These are phyloP conservation scores for Caenorhabditis auriculariae DNA, from an alignment of 2,888 invertebrate species.

Conservation along the genomic window DNA sequence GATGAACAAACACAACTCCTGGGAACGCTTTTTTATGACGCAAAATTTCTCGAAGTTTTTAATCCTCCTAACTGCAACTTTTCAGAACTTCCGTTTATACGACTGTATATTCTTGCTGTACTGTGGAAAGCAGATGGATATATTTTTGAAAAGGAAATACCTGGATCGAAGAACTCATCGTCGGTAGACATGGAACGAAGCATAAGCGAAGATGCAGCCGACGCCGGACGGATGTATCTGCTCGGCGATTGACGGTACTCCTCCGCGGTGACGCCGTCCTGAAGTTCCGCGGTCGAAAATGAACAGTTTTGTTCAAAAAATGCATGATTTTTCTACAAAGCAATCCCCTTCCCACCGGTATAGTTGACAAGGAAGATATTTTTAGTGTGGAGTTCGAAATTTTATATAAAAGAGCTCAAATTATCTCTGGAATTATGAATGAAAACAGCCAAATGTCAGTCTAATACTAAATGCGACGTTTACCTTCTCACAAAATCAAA, in stretches of 20 bases:
- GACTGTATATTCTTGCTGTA: too few relatives aligned
- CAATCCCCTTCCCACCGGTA: neutral
- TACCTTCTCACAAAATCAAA: too few relatives aligned
- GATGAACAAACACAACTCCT: too few relatives aligned
- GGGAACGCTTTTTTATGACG: too few relatives aligned
- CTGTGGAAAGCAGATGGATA: too few relatives aligned
- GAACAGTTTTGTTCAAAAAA: too few relatives aligned
- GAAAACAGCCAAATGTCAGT: neutral
- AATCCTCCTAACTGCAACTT: too few relatives aligned
- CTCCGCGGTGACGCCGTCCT: conserved; percentile 56
- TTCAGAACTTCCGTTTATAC: too few relatives aligned
- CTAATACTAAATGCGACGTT: too few relatives aligned
- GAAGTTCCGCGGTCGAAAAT: too few relatives aligned
- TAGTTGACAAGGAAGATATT: neutral
- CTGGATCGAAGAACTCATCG: conserved; percentile 55
- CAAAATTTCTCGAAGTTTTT: too few relatives aligned
- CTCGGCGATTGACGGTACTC: conserved; percentile 45
- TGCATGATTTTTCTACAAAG: neutral
- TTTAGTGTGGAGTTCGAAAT: neutral
- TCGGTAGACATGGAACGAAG: conserved; percentile 35
- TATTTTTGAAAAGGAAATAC: too few relatives aligned
- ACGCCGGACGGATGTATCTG: conserved; percentile 41
- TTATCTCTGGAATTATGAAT: neutral
- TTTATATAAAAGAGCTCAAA: neutral
- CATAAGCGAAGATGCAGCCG: conserved; percentile 43